These are phyloP conservation scores for Aphis gossypii DNA, from an alignment of 1,140 invertebrate genomes.

Conservation along the genomic window DNA sequence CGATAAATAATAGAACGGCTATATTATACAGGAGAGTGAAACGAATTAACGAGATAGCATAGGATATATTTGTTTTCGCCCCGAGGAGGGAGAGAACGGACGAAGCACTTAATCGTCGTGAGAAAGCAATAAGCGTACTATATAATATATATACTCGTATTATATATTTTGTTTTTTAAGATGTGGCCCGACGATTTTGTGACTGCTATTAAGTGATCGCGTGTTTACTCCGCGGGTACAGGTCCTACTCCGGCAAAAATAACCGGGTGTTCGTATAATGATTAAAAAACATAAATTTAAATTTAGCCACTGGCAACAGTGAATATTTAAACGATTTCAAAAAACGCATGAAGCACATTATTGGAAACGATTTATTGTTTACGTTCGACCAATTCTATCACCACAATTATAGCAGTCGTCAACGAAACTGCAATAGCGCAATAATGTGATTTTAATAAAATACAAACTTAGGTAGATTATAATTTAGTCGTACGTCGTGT, in stretches of 20 bases:
- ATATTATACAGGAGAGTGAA: background rate
- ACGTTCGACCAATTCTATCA: background rate
- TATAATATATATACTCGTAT: background rate
- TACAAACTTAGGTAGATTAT: background rate
- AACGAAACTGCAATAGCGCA: background rate
- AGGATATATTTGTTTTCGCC: background rate
- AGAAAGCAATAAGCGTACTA: background rate
- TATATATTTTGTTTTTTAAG: background rate
- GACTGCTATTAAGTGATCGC: background rate
- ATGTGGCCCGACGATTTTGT: background rate
- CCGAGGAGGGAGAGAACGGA: background rate
- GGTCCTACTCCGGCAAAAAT: background rate
- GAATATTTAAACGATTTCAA: background rate
- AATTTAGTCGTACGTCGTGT: too few species aligned
- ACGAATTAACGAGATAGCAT: background rate
- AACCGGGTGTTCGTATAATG: constrained; percentile 5
- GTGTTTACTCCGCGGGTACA: background rate
- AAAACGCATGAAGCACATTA: background rate
- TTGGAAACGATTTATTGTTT: background rate
- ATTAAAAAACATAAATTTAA: constrained; percentile 16
- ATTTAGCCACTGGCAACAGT: background rate
- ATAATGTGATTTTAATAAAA: background rate
- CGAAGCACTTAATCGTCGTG: background rate
- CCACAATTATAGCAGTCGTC: background rate
- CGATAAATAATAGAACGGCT: background rate